These are phyloP conservation scores for Catamblyrhynchus diadema DNA, from an alignment of 2,797 vertebrate genomes.

Conservation along the genomic window DNA sequence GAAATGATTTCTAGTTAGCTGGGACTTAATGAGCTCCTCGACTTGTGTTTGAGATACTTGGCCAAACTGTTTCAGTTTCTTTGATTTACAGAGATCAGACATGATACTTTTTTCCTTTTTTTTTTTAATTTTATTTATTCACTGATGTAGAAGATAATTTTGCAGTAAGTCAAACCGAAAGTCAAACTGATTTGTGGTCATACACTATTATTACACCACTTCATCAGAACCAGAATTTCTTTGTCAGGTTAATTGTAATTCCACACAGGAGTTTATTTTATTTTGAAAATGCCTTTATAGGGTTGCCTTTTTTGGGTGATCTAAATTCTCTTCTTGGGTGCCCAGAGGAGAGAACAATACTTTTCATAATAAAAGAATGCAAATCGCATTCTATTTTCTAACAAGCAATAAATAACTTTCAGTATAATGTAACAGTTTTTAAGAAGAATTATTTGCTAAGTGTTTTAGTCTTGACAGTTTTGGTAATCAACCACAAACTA, in stretches of 20 bases:
- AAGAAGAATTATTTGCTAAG: background rate
- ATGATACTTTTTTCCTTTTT: background rate
- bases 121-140: background rate
- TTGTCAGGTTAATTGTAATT: background rate
- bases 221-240: background rate
- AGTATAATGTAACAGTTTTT: background rate
- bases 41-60: background rate
- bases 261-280: background rate
- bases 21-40: background rate
- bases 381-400: background rate
- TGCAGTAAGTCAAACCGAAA: slow-evolving; percentile 21
- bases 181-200: background rate
- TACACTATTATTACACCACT: background rate
- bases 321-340: background rate
- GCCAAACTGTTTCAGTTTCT: background rate
- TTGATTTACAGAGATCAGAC: slow-evolving; percentile 34
- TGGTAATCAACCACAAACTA: background rate
- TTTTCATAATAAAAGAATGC: background rate
- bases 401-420: background rate
- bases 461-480: background rate
- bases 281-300: background rate
- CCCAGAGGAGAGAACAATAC: background rate
- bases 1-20: background rate
- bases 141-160: background rate
- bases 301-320: background rate